Evolutionary conservation across 2,888 invertebrate genomes (phyloP), one percentile per base, ranked within the genome.

Genomic region (Pelosia muscerda): DNA sequence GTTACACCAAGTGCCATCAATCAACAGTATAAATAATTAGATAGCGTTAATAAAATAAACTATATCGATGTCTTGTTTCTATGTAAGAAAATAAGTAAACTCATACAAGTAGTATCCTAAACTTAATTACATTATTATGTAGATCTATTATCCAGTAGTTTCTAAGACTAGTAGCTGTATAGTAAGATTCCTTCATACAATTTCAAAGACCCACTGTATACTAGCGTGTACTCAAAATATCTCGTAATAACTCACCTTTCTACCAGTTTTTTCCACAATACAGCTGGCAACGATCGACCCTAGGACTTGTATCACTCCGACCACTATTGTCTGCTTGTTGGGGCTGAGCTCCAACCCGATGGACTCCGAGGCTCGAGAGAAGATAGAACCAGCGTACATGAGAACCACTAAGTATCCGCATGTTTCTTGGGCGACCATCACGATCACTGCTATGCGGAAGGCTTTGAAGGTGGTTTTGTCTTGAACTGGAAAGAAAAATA

Each of bases 381-480:
- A 95, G 83, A 95, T 95, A 34, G 93, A 92, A 0, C 95, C 91
- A 0, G 95, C 95, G 67, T 95, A 95, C 90, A 93, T 95, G 23
- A 95, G 89, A 13, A 95, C 94, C 63, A 95, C 93, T 56, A 95
- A 86, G 86, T 94, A 95, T 0, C 95, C 95, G 66, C 95, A 95
- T 0, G 95, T 95, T 73, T 95, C 95, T 77, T 95, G 95, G 0
- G 92, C 92, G 42, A 94, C 81, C 95, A 95, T 95, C 81, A 95
- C 94, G 87, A 91, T 93, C 0, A 94, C 73, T 0, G 94, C 86
- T 71, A 95, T 93, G 2, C 95, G 83, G 79, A 95, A 94, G 0
- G 95, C 95, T 84, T 93, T 91, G 86, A 95, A 95, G 1, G 91
- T 92, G 0, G 93, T 92, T 68, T 93, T 95, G 83, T 95, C 93